phyloP scores from a whole-genome alignment of 64 coral and sea anemone genomes.

The Stichodactyla helianthus region DNA sequence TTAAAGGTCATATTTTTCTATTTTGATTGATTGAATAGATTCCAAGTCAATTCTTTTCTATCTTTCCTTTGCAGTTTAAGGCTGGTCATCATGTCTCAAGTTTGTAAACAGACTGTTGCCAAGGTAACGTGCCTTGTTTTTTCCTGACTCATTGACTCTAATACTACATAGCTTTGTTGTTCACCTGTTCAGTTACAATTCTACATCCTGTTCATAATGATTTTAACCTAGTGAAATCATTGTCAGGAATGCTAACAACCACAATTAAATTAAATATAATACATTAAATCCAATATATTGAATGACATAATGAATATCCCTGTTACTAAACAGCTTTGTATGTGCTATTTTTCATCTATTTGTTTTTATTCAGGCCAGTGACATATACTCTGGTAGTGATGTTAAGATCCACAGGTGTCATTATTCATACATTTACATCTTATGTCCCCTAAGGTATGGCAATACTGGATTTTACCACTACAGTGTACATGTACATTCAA shows the following conservation, averaged over 20 bases:
- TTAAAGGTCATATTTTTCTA: too few species aligned
- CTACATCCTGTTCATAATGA: too few species aligned
- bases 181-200: too few species aligned
- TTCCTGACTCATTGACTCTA: background rate
- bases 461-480: background rate
- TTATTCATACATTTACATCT: slow-evolving; percentile 90
- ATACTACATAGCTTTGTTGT: background rate
- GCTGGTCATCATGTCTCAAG: slow-evolving; percentile 82
- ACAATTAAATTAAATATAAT: too few species aligned
- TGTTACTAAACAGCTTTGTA: too few species aligned
- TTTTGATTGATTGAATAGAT: background rate
- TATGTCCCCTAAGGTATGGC: slow-evolving; percentile 82
- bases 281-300: too few species aligned
- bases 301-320: too few species aligned
- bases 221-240: too few species aligned
- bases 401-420: slow-evolving; percentile 92
- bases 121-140: slow-evolving; percentile 36
- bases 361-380: slow-evolving; percentile 57
- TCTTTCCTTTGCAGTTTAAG: slow-evolving; percentile 48
- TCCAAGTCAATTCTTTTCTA: background rate
- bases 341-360: background rate
- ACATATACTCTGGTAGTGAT: slow-evolving; percentile 83
- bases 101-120: slow-evolving; percentile 96
- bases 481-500: too few species aligned
- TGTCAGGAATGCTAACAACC: too few species aligned